phyloP scores from a whole-genome alignment of 2,113 vertebrate species.

The Peromyscus leucopus region DNA sequence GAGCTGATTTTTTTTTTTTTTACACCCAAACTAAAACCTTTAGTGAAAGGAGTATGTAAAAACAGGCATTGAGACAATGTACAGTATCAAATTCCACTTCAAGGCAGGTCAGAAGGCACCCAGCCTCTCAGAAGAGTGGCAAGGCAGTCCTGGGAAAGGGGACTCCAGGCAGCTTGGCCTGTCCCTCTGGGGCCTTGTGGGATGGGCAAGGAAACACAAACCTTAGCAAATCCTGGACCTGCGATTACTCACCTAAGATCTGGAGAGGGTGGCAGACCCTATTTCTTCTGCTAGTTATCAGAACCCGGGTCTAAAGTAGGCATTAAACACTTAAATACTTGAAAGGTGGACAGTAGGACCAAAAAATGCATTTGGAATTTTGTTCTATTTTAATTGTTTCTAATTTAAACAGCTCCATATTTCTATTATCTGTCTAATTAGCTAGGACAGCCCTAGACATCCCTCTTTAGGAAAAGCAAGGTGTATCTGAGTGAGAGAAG shows the following conservation, averaged over 20 bases:
- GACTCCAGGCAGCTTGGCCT: background rate
- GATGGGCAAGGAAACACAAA: background rate
- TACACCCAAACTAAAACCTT: conserved; percentile 84
- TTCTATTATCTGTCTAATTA: background rate
- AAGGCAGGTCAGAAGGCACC: conserved; percentile 86
- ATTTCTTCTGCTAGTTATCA: no score
- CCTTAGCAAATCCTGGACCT: background rate
- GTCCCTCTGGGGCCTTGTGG: background rate
- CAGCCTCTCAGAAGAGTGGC: conserved; percentile 78
- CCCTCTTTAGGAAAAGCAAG: background rate
- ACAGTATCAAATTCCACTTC: conserved; percentile 88
- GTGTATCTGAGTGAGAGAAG: no score
- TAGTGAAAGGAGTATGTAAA: conserved; percentile 79
- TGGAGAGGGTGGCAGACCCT: background rate
- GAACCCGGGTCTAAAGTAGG: background rate
- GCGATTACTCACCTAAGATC: background rate
- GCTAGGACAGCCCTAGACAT: background rate
- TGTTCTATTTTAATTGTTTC: background rate
- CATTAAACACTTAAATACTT: background rate
- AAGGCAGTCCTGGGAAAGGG: background rate
- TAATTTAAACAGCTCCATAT: background rate
- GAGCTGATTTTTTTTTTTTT: no score
- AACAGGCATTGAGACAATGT: conserved; percentile 84
- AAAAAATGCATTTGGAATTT: background rate
- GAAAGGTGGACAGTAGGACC: background rate